phyloP scores from a whole-genome alignment of 1,140 invertebrate species.

The Drosophila yakuba region DNA sequence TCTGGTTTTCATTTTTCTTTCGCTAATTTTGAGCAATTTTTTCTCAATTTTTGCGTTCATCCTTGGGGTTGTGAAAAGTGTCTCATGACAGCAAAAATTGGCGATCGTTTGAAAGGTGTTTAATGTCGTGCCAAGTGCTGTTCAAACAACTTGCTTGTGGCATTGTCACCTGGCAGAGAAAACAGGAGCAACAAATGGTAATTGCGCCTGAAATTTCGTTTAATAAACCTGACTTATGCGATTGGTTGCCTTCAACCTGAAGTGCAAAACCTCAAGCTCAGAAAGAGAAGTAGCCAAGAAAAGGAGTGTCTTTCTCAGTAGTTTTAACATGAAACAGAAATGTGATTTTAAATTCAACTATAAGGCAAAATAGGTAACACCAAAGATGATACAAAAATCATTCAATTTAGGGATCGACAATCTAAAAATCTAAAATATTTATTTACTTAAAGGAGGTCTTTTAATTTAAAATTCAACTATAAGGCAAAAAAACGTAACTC shows the following conservation, averaged over 20 bases:
- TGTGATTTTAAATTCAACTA: no score
- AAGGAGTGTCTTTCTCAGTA: neutral
- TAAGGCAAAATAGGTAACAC: no score
- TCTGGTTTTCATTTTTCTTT: neutral
- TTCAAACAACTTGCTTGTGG: conserved; percentile 15
- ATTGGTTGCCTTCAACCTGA: neutral
- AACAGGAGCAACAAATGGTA: conserved; percentile 30
- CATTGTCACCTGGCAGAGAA: conserved; percentile 22
- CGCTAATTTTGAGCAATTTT: neutral
- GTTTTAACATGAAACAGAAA: no score
- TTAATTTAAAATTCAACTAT: no score
- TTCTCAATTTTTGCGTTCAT: neutral
- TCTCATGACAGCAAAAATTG: conserved; percentile 44
- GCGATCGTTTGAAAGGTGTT: conserved; percentile 53
- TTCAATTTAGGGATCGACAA: no score
- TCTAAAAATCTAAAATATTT: neutral
- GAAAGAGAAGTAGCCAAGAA: neutral
- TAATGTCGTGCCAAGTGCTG: conserved; percentile 29
- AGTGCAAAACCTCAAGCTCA: no score
- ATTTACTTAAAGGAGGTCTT: conserved; percentile 60
- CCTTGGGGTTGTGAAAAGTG: conserved; percentile 29
- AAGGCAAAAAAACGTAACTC: no score
- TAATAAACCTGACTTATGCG: conserved; percentile 25
- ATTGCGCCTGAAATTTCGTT: conserved; percentile 32
- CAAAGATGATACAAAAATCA: no score